phyloP scores from a whole-genome alignment of 37 sponge, comb jelly and placozoan genomes.

The Halisarca cf. caerulea region DNA sequence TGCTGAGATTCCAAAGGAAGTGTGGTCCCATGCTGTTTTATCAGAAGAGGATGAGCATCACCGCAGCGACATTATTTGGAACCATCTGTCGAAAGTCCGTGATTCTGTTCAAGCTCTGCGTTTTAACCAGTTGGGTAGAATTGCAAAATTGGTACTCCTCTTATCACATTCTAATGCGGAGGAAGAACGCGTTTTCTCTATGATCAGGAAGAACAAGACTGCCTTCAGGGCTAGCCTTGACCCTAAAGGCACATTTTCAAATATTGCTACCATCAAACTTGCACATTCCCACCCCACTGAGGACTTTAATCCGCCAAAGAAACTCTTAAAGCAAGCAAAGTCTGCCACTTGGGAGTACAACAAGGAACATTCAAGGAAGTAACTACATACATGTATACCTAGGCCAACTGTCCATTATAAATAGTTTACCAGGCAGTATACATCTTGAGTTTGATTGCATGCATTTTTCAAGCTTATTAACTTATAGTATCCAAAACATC shows the following conservation, averaged over 20 bases:
- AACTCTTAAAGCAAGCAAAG: slow-evolving; percentile 37
- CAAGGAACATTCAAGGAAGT: slow-evolving; percentile 29
- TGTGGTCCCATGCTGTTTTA: not conserved
- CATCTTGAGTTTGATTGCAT: no score
- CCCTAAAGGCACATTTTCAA: slow-evolving; percentile 52
- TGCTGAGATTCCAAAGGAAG: not conserved
- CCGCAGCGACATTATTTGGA: slow-evolving; percentile 44
- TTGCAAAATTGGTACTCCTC: slow-evolving; percentile 40
- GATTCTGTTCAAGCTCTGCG: slow-evolving; percentile 33
- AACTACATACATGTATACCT: no score
- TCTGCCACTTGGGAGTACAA: slow-evolving; percentile 48
- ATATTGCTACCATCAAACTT: slow-evolving; percentile 47
- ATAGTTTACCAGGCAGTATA: no score
- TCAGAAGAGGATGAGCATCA: not conserved
- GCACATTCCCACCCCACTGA: slow-evolving; percentile 15
- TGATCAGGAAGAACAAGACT: slow-evolving; percentile 46
- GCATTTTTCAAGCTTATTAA: not conserved
- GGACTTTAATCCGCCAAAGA: slow-evolving; percentile 40
- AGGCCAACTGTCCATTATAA: no score
- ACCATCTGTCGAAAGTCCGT: slow-evolving; percentile 21
- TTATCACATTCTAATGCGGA: slow-evolving; percentile 52
- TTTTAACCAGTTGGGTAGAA: slow-evolving; percentile 31
- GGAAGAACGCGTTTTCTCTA: slow-evolving; percentile 33
- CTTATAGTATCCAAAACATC: slow-evolving; percentile 1
- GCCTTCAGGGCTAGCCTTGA: slow-evolving; percentile 43